Base-by-base conservation (phyloP, 1,140 invertebrate species). In the Lutraria rhynchaena region DNA sequence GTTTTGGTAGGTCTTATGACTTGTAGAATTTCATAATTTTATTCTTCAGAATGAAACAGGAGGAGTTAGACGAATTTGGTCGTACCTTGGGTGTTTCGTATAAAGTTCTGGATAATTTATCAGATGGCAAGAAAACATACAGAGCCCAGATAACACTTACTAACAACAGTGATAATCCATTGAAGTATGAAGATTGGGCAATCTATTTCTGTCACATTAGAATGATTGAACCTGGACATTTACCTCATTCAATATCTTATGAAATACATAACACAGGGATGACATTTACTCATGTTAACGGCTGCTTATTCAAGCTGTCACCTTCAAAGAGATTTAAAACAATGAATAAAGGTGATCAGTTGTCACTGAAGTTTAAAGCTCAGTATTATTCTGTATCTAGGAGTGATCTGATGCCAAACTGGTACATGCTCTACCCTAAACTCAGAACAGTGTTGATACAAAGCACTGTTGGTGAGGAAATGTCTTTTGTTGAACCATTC, bases 401-500 rank as follows among this genome's bases (percentile, higher is more conserved):
- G 44, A 83, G 75, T 44, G 87, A 87, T 63, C 35, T 86, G 24
- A 81, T 85, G 60, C 86, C 86, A 24, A 89, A 88, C 51, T 87
- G 84, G 87, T 90, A 87, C 46, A 55, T 89, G 0, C 37, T 83
- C 17, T 71, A 53, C 46, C 82, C 81, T 1, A 84, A 74, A 29
- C 37, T 87, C 1, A 46, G 75, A 24, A 82, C 89, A 13, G 60
- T 69, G 1, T 61, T 87, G 22, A 86, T 90, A 24, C 67, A 74
- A 22, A 82, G 80, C 69, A 90, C 89, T 24, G 82, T 74, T 29
- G 87, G 86, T n/a, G 89, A 90, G 55, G 75, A 81, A 29, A 81
- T 90, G 60, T 61, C 51, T 15, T 90, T 89, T 85, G 88, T 90
- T n/a, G 82, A 75, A 24, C 75, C 86, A 1, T 88, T 89, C 77